phyloP scores from a whole-genome alignment of 2,797 vertebrate genomes.

The Myotis daubentonii region DNA sequence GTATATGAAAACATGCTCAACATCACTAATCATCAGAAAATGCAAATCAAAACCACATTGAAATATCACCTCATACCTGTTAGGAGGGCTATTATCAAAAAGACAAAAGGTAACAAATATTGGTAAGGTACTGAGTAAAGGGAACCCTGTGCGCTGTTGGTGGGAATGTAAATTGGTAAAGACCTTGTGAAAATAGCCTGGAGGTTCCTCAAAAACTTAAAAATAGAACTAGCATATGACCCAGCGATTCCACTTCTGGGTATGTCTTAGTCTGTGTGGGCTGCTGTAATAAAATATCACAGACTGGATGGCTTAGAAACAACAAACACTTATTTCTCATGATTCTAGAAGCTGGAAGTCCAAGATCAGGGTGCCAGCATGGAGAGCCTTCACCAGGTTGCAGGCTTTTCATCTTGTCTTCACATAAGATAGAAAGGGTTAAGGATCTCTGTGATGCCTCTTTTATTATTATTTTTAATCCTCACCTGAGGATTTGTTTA shows the following conservation, averaged over 20 bases:
- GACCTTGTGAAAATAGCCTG: background rate
- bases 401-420: background rate
- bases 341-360: background rate
- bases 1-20: background rate
- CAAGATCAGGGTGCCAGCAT: background rate
- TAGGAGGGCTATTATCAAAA: background rate
- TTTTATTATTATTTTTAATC: background rate
- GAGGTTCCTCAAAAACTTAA: background rate
- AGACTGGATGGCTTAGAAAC: background rate
- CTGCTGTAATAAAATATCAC: background rate
- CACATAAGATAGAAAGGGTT: background rate
- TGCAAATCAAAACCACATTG: background rate
- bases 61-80: background rate
- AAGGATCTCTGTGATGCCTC: background rate
- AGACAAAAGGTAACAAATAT: background rate
- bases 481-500: too few relatives aligned
- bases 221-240: background rate
- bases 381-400: background rate
- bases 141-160: accelerated
- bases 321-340: background rate
- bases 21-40: background rate
- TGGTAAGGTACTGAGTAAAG: background rate
- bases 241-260: background rate
- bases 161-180: background rate
- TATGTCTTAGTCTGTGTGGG: background rate